phyloP scores from a whole-genome alignment of 1,140 invertebrate species.

The Tribolium castaneum region DNA sequence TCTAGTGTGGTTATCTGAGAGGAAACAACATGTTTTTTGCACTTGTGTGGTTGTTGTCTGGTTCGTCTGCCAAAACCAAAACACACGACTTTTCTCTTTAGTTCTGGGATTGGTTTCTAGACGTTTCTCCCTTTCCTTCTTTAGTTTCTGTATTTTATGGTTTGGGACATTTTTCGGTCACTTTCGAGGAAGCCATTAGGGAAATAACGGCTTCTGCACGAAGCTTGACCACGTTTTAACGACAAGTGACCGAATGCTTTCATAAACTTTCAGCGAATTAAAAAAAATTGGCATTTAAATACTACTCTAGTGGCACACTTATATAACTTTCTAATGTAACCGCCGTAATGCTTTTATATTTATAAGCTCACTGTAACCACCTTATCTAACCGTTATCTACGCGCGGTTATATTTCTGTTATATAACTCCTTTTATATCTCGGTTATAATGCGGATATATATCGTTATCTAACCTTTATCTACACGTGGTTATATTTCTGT shows the following conservation, averaged over 20 bases:
- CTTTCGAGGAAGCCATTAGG: neutral
- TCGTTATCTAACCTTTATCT: too few relatives aligned
- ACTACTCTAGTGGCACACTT: too few relatives aligned
- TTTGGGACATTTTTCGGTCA: neutral
- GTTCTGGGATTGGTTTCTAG: neutral
- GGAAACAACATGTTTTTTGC: neutral
- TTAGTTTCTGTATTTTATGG: slow-evolving; percentile 8
- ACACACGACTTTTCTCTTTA: neutral
- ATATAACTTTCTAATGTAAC: too few relatives aligned
- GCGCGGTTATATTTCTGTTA: too few relatives aligned
- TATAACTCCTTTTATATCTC: too few relatives aligned
- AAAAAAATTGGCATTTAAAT: too few relatives aligned
- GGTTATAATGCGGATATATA: too few relatives aligned
- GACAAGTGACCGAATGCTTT: neutral
- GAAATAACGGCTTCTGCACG: neutral
- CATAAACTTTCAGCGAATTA: too few relatives aligned
- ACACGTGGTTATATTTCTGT: too few relatives aligned
- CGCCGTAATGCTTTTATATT: too few relatives aligned
- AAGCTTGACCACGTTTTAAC: neutral
- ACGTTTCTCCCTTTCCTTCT: slow-evolving; percentile 12
- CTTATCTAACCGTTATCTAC: too few relatives aligned
- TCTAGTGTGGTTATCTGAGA: neutral
- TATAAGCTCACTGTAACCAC: too few relatives aligned
- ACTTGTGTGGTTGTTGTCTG: slow-evolving; percentile 21
- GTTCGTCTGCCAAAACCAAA: neutral